These are phyloP conservation scores for Dusona sp. DNA, from an alignment of 2,888 invertebrate genomes.

Conservation along the genomic window DNA sequence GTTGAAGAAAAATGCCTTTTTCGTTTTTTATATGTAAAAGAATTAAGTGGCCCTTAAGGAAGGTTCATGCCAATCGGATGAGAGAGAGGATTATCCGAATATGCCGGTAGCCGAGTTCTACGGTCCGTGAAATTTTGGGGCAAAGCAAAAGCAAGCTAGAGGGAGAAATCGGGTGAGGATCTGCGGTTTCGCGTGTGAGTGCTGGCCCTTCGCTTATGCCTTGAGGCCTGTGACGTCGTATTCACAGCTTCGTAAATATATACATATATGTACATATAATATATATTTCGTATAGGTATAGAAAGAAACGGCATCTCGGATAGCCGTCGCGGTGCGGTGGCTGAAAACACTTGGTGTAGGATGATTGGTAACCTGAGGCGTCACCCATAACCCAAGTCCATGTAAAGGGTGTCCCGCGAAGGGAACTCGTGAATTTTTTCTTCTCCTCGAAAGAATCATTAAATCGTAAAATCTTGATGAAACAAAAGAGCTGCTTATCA, in stretches of 20 bases:
- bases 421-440: neutral
- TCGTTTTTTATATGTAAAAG: neutral
- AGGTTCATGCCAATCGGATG: conserved; percentile 29
- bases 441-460: neutral
- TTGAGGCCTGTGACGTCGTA: conserved; percentile 3
- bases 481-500: neutral
- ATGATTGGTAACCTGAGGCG: conserved; percentile 80
- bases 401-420: conserved; percentile 3
- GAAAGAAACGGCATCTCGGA: conserved; percentile 26
- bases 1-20: neutral
- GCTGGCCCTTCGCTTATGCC: conserved; percentile 13
- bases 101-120: conserved; percentile 77
- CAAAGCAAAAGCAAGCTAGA: conserved; percentile 40
- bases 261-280: conserved; percentile 59
- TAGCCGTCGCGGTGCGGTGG: conserved; percentile 57
- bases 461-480: neutral
- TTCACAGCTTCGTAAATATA: conserved; percentile 5
- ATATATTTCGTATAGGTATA: neutral
- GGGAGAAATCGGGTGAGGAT: conserved; percentile 7
- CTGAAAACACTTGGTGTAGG: conserved; percentile 80
- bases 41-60: neutral
- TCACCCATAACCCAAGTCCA: conserved; percentile 71
- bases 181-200: conserved; percentile 19
- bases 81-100: conserved; percentile 76
- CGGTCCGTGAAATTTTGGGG: conserved; percentile 72